Evolutionary conservation across 2,888 invertebrate species (phyloP).

Genomic region (Drosophila incognita): DNA sequence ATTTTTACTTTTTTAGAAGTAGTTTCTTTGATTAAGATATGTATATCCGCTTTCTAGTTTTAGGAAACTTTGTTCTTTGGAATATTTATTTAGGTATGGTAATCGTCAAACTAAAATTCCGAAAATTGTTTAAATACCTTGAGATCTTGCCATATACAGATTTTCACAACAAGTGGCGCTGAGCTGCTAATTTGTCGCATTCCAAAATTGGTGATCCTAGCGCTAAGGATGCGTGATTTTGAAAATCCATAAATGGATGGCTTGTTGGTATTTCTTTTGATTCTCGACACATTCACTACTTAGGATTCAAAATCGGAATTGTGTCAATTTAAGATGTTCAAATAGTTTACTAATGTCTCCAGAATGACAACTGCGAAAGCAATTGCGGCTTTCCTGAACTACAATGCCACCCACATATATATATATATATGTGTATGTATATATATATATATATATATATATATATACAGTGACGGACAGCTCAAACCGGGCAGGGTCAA

Average conservation of each 20-base stretch:
- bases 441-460: too few relatives aligned
- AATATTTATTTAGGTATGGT: background rate
- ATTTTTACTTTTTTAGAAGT: background rate
- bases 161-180: background rate
- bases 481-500: too few relatives aligned
- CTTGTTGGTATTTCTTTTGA: background rate
- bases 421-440: background rate
- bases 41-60: background rate
- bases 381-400: background rate
- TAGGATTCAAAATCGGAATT: background rate
- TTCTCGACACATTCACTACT: background rate
- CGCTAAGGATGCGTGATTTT: background rate
- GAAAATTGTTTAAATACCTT: background rate
- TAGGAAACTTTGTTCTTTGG: background rate
- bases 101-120: background rate
- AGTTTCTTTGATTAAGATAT: background rate
- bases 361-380: background rate
- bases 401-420: background rate
- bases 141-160: background rate
- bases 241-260: background rate
- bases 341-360: background rate
- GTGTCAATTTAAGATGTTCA: background rate
- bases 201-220: background rate
- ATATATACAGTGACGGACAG: too few relatives aligned
- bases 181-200: background rate